Evolutionary conservation across 2,797 vertebrate species (phyloP).

Genomic region (Muraenolepis orangiensis): DNA sequence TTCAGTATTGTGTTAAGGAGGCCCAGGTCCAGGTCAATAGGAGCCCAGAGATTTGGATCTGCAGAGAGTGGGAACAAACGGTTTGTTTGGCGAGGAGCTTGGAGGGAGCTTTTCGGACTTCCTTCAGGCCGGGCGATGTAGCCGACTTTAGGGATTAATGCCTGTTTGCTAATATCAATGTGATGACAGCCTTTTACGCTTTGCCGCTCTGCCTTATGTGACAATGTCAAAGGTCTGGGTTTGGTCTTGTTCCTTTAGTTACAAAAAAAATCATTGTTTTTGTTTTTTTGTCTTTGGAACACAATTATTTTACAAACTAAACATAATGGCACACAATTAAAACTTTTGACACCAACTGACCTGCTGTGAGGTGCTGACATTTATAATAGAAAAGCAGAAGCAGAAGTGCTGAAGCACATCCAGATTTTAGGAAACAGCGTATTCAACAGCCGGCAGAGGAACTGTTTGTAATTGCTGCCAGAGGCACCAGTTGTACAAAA

Average conservation of each 20-base stretch:
- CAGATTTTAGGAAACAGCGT: constrained; percentile 45
- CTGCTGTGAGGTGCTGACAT: constrained; percentile 64
- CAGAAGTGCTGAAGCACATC: constrained; percentile 49
- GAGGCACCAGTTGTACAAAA: constrained; percentile 13
- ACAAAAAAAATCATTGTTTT: constrained; percentile 45
- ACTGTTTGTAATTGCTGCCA: constrained; percentile 32
- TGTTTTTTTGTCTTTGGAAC: constrained; percentile 40
- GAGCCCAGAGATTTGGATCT: constrained; percentile 66
- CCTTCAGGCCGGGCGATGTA: constrained; percentile 46
- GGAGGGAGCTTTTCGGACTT: constrained; percentile 58
- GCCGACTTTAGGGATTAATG: constrained; percentile 48
- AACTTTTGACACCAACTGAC: constrained; percentile 64
- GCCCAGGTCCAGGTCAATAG: constrained; percentile 68
- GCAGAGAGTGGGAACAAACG: constrained; percentile 67
- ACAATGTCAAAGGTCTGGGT: constrained; percentile 23
- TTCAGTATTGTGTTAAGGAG: constrained; percentile 71
- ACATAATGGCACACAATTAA: constrained; percentile 72
- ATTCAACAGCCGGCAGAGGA: constrained; percentile 35
- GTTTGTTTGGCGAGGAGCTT: constrained; percentile 66
- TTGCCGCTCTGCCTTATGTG: background rate
- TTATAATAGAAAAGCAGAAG: constrained; percentile 62
- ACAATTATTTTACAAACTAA: constrained; percentile 37
- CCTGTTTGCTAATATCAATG: constrained; percentile 50
- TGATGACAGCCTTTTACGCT: constrained; percentile 37
- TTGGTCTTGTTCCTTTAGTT: constrained; percentile 12